Base-by-base conservation (phyloP, 2,113 vertebrate species). In the Dipodomys stephensi region DNA sequence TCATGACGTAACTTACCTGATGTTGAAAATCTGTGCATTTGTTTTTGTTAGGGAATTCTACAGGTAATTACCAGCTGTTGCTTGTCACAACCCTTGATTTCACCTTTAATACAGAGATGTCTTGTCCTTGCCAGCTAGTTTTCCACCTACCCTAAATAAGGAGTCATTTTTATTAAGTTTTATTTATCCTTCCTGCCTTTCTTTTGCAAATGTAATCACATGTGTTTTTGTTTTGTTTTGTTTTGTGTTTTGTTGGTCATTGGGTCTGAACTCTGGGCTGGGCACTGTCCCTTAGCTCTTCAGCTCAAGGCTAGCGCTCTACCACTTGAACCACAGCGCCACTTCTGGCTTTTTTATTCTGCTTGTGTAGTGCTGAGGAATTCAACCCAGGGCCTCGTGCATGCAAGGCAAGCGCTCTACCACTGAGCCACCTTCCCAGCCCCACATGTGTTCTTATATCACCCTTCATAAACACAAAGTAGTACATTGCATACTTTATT, bases 21-120 rank as follows among this genome's bases (percentile, higher is more conserved):
- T 82, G 73, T 73, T 84, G 84, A 92, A 93, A 74, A 84, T 90
- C 39, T 81, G 30, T 73, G 81, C 49, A 67, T 72, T 27, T 89
- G 44, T 82, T 87, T 80, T 18, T 82, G 16, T 79, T 88, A 60
- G 72, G 67, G 57, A 46, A 76, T 35, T 18, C 28, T 60, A 11
- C 53, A 78, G 68, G n/a, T 72, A 62, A 19, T 68, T 25, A 62
- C 23, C 62, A 81, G 39, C 72, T 68, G 46, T 53, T 22, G 25
- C 11, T 88, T 68, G 6, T 72, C 86, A 73, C 25, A 65, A 16
- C 7, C 3, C n/a, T 92, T 90, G 23, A 20, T 86, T 32, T 76
- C 30, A 71, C 73, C 83, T 79, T 86, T 39, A 78, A 6, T 1
- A 53, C 4, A 77, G 73, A 23, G 3, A 57, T 7, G 28, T 53